phyloP scores from a whole-genome alignment of 2,888 invertebrate genomes.

The Esperia sulphurella region DNA sequence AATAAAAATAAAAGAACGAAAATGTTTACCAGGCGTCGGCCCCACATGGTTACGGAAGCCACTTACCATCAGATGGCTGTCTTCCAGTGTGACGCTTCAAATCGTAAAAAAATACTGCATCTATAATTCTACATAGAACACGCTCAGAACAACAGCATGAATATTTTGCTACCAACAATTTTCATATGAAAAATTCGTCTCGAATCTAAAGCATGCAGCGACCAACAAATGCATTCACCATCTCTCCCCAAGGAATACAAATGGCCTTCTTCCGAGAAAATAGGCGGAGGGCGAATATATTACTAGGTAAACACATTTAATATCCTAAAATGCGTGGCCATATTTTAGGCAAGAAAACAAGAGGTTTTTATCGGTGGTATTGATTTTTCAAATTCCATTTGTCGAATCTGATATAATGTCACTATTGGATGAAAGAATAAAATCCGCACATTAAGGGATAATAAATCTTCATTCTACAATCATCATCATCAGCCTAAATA shows the following conservation, averaged over 20 bases:
- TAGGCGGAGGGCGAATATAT: slow-evolving; percentile 52
- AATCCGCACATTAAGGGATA: too few species aligned
- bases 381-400: too few species aligned
- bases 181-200: slow-evolving; percentile 41
- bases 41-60: too few species aligned
- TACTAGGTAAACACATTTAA: slow-evolving; percentile 43
- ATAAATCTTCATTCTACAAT: too few species aligned
- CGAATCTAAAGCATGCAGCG: slow-evolving; percentile 37
- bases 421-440: too few species aligned
- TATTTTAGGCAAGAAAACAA: slow-evolving; percentile 1
- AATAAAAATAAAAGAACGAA: too few species aligned
- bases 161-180: slow-evolving; percentile 26
- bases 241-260: slow-evolving; percentile 56
- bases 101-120: background rate
- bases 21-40: too few species aligned
- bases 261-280: slow-evolving; percentile 41
- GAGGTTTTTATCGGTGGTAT: too few species aligned
- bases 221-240: slow-evolving; percentile 47
- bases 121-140: slow-evolving; percentile 1
- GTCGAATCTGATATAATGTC: too few species aligned
- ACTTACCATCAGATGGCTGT: too few species aligned
- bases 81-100: too few species aligned
- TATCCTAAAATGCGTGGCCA: slow-evolving; percentile 34
- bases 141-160: slow-evolving; percentile 8
- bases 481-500: too few species aligned